Evolutionary conservation across 2,797 vertebrate genomes (phyloP), one percentile per base, ranked within the genome.

Genomic region (Chiroxiphia lanceolata): DNA sequence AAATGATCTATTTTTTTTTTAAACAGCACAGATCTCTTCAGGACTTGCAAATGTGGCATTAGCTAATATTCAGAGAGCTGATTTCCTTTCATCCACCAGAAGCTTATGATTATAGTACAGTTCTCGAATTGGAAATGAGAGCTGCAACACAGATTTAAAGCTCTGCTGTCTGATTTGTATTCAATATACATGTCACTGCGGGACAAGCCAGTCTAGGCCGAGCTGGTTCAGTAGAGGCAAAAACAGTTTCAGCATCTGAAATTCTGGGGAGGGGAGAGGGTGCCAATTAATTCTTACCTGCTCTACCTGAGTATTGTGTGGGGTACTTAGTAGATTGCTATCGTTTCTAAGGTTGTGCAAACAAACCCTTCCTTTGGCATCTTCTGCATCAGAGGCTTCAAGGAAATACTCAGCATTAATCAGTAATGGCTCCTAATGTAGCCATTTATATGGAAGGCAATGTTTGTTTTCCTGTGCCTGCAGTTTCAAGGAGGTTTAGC

Each of bases 21-120:
- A 98, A 98, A 98, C 98, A 98, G 98, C 97, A 96, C 97, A 97
- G 98, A 98, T 98, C 98, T 98, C 98, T 98, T 99, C 98, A 99
- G 98, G 99, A 99, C 99, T 99, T 99, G 99, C 99, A 99, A 99
- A 99, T 99, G 98, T 99, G 99, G 98, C 98, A 99, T 99, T 99
- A 99, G 98, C 98, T 99, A 99, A 99, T 99, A 99, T 99, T 99
- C 98, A 98, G 98, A 98, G 98, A 98, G 97, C 98, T 98, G 97
- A 98, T 98, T 98, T 98, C 98, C 98, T 99, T 99, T 99, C 98
- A 99, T 99, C 98, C 98, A 94, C 97, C 98, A 98, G 98, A 98
- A 98, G 98, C 98, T 98, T 97, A 98, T 99, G 98, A 99, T 99
- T 98, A 98, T 97, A 96, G 98, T 98, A 98, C 98, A 98, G 98